These are phyloP conservation scores for Gymnorhina tibicen DNA, from an alignment of 2,113 vertebrate genomes.

Conservation along the genomic window DNA sequence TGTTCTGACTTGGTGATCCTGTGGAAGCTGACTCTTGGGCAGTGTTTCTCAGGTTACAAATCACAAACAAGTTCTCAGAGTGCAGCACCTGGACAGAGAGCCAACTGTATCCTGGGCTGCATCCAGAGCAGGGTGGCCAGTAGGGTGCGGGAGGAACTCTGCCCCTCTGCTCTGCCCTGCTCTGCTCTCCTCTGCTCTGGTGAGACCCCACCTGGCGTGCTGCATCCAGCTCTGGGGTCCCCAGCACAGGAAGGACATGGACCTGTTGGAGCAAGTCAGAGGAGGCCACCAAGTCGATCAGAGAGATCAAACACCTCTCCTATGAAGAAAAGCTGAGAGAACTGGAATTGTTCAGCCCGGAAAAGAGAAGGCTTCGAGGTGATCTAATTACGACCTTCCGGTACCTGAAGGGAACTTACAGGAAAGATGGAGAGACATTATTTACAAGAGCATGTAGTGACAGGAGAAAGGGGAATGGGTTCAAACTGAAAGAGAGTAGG, in stretches of 20 bases:
- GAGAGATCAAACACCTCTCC: not conserved
- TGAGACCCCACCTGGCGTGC: not conserved
- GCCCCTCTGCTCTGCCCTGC: not conserved
- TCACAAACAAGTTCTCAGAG: not conserved
- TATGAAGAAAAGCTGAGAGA: not conserved
- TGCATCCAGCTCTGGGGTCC: not conserved
- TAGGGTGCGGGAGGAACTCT: not conserved
- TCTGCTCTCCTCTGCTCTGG: not conserved
- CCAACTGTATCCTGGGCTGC: not conserved
- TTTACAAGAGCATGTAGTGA: not conserved
- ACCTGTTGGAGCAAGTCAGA: not conserved
- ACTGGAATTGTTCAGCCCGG: not conserved
- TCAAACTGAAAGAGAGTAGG: not conserved
- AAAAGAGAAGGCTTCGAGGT: not conserved
- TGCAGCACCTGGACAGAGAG: not conserved
- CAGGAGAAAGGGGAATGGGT: not conserved
- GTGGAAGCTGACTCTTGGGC: not conserved
- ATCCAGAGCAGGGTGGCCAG: not conserved
- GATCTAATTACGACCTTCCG: accelerated
- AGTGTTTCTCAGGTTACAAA: not conserved
- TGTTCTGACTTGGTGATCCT: not conserved
- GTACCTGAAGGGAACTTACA: not conserved
- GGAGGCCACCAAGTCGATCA: not conserved
- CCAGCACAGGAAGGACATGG: not conserved
- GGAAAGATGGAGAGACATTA: not conserved